Base-by-base conservation (phyloP, 1,140 invertebrate genomes). In the Acromyrmex heyeri region DNA sequence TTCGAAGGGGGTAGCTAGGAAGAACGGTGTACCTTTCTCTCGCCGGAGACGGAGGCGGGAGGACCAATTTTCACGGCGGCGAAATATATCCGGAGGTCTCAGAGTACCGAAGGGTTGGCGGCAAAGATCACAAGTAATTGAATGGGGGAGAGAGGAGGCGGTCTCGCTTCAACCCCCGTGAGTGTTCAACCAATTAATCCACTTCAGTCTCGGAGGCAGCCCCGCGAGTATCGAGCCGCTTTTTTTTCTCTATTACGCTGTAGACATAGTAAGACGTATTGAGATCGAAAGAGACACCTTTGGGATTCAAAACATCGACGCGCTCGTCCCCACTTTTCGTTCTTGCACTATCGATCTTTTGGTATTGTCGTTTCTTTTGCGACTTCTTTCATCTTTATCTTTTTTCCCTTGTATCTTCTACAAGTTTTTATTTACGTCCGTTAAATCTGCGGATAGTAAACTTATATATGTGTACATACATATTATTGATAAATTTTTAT, bases 121-220 rank as follows among this genome's bases (percentile, higher is more conserved):
- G 91, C 90, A 91, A 91, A 93, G 91, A 93, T 93, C 91, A 92
- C 91, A 93, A 93, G 91, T 92, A 92, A 92, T 93, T 92, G 91
- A 93, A 93, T 90, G 91, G 89, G 92, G 91, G 87, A 86, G 86
- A 81, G 87, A 64, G 86, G 78, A 64, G 82, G 53, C 81, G 91
- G 86, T 86, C 83, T 86, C 90, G 90, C 81, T 86, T 64, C 87
- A 91, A 91, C 91, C 92, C 92, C 88, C 92, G 93, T 90, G 93
- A 94, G 91, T 92, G 92, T 93, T 94, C 91, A 93, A 93, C 93
- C 93, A 94, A 94, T 94, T 94, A 94, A 94, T 94, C 93, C 93
- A 92, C 93, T 94, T 93, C 93, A 93, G 93, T 93, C 91, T 88
- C 83, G 85, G 86, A 91, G 90, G 85, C 89, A 88, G 85, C 89